A percentile compares a stretch with the other conserved stretches of the same genome.
Conservation (phyloP, 2,113 vertebrate species). For the Phoenicopterus ruber region DNA sequence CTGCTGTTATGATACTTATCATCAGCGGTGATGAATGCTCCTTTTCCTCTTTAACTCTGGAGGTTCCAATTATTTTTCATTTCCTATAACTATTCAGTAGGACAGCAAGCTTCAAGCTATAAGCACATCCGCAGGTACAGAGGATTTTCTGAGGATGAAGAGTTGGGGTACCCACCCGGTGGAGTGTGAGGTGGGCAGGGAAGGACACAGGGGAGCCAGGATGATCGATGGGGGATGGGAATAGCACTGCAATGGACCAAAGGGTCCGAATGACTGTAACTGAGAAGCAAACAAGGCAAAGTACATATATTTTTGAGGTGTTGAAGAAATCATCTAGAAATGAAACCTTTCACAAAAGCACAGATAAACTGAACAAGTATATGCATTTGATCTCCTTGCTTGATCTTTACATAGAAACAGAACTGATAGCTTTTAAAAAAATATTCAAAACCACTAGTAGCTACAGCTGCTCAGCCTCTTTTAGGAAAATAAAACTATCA, state of each 20-base stretch:
- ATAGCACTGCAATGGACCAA: not conserved
- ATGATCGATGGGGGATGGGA: not conserved
- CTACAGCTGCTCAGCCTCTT: not conserved
- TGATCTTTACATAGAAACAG: not conserved
- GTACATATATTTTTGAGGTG: not conserved
- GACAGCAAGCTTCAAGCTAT: not conserved
- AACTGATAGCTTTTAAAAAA: not conserved
- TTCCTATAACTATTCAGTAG: not conserved
- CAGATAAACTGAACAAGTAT: not conserved
- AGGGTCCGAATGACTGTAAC: not conserved
- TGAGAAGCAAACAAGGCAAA: not conserved
- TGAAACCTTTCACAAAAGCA: not conserved
- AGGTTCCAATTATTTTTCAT: not conserved
- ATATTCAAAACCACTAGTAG: not conserved
- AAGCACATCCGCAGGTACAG: not conserved
- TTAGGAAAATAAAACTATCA: not conserved
- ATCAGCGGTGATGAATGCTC: not conserved
- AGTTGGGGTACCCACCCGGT: not conserved
- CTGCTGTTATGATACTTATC: not conserved
- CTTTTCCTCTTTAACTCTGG: not conserved
- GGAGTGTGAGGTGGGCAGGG: not conserved
- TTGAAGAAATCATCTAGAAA: not conserved
- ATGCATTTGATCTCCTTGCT: not conserved
- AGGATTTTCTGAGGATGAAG: not conserved
- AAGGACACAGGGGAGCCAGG: not conserved